Evolutionary conservation across 2,888 invertebrate species (phyloP).

Genomic region (Tholera decimalis): DNA sequence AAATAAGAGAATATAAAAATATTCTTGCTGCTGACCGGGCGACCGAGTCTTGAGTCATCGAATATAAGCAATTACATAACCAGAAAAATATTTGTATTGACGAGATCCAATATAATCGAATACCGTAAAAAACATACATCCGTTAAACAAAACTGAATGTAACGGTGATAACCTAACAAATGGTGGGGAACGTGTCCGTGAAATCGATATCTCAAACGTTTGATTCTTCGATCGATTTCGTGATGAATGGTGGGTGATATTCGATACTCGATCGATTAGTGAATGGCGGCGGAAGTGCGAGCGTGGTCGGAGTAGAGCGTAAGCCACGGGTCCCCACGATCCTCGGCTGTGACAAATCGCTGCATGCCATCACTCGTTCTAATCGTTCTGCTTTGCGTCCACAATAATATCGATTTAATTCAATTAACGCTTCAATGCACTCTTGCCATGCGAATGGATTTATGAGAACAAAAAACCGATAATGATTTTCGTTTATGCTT

Average conservation of each 20-base stretch:
- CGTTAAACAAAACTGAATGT: slow-evolving; percentile 64
- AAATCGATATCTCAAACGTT: slow-evolving; percentile 87
- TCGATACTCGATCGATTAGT: slow-evolving; percentile 85
- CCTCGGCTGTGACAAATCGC: slow-evolving; percentile 86
- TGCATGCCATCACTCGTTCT: slow-evolving; percentile 81
- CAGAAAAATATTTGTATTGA: slow-evolving; percentile 71
- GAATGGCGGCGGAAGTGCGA: slow-evolving; percentile 87
- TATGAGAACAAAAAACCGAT: slow-evolving; percentile 60
- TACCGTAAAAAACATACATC: slow-evolving; percentile 57
- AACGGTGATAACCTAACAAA: slow-evolving; percentile 73
- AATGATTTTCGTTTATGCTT: slow-evolving; percentile 64
- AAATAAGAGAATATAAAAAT: slow-evolving; percentile 81
- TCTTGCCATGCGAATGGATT: slow-evolving; percentile 76
- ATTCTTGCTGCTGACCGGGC: slow-evolving; percentile 70
- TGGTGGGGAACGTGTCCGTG: slow-evolving; percentile 76
- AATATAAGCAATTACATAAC: slow-evolving; percentile 54
- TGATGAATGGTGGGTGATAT: slow-evolving; percentile 85
- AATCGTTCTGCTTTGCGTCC: slow-evolving; percentile 80
- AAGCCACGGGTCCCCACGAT: slow-evolving; percentile 72
- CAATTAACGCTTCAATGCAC: slow-evolving; percentile 85
- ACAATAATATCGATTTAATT: slow-evolving; percentile 86
- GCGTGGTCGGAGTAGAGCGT: slow-evolving; percentile 61
- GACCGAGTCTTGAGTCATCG: slow-evolving; percentile 68
- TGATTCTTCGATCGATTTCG: slow-evolving; percentile 85
- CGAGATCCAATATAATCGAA: slow-evolving; percentile 52